Evolutionary conservation across 2,888 invertebrate genomes (phyloP), one percentile per base, ranked within the genome.

Genomic region (Hermaeophaga mercurialis): DNA sequence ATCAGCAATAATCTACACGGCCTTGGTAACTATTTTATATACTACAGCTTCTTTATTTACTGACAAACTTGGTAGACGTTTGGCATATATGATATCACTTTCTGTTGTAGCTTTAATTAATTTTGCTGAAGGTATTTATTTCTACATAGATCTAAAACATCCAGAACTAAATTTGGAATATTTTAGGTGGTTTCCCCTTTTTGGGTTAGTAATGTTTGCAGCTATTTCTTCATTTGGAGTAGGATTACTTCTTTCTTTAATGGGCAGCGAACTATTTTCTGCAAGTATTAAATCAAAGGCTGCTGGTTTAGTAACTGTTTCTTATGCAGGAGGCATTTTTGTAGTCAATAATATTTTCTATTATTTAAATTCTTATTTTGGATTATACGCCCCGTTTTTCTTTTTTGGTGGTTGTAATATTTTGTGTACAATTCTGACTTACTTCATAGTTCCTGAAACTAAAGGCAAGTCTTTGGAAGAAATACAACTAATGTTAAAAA

Each of bases 381-480:
- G 75, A 1, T 46, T 73, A 19, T 73, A 66, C 49, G 64, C 66
- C 1, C 70, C 73, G 17, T 76, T 75, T 59, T 60, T 67, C 5
- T 60, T 73, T 19, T 76, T 73, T 59, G 56, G 69, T 1, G 15
- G 61, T 3, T 63, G 63, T 34, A 66, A 67, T 28, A 66, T 72
- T 28, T 3, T 68, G 6, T 63, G 66, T n/a, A 60, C 67, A 3
- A 44, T 71, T 19, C 60, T 69, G 47, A 63, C 70, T 3, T 67
- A 69, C 53, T 72, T 59, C 59, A 61, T 68, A 50, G 62, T 77
- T 26, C 75, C 75, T 1, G 75, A 77, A 60, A 76, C 75, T 1
- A 72, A 69, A 62, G 75, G 74, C 2, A 75, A 72, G 54, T 73
- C 73, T 5, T 62, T 76, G 15, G 74, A 74, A 49, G 73, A 76